phyloP scores from a whole-genome alignment of 2,113 vertebrate species.

The Phyllopteryx taeniolatus region DNA sequence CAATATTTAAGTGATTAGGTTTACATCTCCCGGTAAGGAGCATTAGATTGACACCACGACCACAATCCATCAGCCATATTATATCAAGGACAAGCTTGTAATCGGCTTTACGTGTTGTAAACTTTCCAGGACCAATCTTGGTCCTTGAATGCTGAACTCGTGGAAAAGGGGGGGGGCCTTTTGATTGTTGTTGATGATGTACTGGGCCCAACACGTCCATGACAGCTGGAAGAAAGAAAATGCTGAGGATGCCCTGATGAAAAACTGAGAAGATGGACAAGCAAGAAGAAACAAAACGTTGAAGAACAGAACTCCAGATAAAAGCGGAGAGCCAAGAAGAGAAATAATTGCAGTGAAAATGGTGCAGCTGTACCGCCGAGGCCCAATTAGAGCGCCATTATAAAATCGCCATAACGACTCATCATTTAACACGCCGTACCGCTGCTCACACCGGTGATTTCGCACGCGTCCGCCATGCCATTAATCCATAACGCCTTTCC shows the following conservation, averaged over 20 bases:
- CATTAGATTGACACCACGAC: too few species aligned
- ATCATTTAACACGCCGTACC: slow-evolving; percentile 43
- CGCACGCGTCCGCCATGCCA: slow-evolving; percentile 29
- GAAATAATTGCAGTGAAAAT: slow-evolving; percentile 54
- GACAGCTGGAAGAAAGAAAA: slow-evolving; percentile 1
- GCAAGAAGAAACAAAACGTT: slow-evolving; percentile 5
- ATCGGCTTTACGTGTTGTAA: too few species aligned
- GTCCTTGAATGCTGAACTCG: too few species aligned
- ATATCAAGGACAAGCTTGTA: too few species aligned
- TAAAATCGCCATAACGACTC: slow-evolving; percentile 54
- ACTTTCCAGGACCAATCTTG: too few species aligned
- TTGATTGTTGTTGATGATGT: neutral
- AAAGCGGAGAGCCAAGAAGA: slow-evolving; percentile 23
- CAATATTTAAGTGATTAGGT: too few species aligned
- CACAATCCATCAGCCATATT: too few species aligned
- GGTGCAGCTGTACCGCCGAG: slow-evolving; percentile 24
- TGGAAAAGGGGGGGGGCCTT: neutral
- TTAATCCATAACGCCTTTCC: slow-evolving; percentile 29
- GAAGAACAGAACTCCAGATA: slow-evolving; percentile 14
- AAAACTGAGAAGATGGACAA: slow-evolving; percentile 12
- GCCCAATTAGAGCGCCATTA: slow-evolving; percentile 63
- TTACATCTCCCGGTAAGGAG: too few species aligned
- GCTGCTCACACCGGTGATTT: slow-evolving; percentile 28
- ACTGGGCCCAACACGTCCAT: neutral
- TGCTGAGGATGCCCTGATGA: neutral